These are phyloP conservation scores for Haplotaxodon microlepis DNA, from an alignment of 2,113 vertebrate genomes.

Conservation along the genomic window DNA sequence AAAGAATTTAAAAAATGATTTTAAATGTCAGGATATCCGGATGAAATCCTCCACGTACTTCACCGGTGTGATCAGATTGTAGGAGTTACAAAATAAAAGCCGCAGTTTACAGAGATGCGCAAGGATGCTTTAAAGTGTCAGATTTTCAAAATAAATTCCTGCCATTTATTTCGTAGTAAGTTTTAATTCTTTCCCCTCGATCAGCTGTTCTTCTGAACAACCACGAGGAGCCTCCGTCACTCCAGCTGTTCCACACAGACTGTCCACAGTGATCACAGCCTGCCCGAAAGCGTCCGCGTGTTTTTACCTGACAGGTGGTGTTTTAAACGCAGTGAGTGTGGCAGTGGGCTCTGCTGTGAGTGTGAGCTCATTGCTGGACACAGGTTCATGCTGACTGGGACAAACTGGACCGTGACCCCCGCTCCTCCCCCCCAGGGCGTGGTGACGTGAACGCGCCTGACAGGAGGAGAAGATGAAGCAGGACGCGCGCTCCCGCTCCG, in stretches of 20 bases:
- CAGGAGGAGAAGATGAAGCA: background rate
- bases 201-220: background rate
- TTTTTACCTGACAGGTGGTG: background rate
- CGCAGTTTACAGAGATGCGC: background rate
- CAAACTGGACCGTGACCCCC: background rate
- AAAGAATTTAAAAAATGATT: rapidly evolving
- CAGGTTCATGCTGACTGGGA: background rate
- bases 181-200: rapidly evolving
- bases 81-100: background rate
- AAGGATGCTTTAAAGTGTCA: rapidly evolving
- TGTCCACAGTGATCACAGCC: background rate
- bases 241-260: background rate
- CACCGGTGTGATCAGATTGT: rapidly evolving
- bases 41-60: background rate
- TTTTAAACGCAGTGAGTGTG: background rate
- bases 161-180: rapidly evolving
- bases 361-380: background rate
- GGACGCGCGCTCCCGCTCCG: background rate
- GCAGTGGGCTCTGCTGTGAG: background rate
- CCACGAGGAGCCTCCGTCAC: background rate
- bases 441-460: background rate
- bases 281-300: background rate
- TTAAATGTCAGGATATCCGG: background rate
- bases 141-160: background rate
- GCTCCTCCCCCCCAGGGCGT: background rate